phyloP scores from a whole-genome alignment of 2,797 vertebrate species.

The Lutjanus campechanus region DNA sequence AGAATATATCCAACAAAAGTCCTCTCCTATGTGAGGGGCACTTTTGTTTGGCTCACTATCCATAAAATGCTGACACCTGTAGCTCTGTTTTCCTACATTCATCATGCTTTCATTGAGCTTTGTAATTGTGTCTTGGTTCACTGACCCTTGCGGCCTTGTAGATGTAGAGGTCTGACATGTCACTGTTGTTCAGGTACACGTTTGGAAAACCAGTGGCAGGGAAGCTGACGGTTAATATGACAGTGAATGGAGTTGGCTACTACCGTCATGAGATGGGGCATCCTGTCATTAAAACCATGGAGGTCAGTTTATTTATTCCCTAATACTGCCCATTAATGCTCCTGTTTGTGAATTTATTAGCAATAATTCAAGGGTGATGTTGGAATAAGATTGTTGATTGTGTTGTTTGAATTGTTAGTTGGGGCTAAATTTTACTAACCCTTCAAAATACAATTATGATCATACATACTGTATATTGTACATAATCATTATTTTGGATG shows the following conservation, averaged over 20 bases:
- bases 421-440: neutral
- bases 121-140: neutral
- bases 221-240: constrained; percentile 93
- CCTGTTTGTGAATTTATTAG: neutral
- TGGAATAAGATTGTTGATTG: constrained; percentile 15
- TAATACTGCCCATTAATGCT: neutral
- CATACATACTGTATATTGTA: neutral
- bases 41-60: neutral
- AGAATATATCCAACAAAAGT: neutral
- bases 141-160: constrained; percentile 7
- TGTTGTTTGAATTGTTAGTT: neutral
- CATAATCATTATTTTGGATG: constrained; percentile 22
- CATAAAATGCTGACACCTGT: neutral
- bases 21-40: neutral
- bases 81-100: neutral
- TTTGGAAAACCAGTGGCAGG: constrained; percentile 94
- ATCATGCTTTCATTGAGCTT: neutral
- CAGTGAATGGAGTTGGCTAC: constrained; percentile 94
- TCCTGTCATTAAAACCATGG: constrained; percentile 90
- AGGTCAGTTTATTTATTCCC: constrained; percentile 83
- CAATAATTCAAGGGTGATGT: neutral
- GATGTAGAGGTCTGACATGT: constrained; percentile 38
- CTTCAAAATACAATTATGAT: constrained; percentile 10
- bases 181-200: constrained; percentile 86
- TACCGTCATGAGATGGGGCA: constrained; percentile 94